Evolutionary conservation across 1,140 invertebrate species (phyloP).

Genomic region (Atta cephalotes): DNA sequence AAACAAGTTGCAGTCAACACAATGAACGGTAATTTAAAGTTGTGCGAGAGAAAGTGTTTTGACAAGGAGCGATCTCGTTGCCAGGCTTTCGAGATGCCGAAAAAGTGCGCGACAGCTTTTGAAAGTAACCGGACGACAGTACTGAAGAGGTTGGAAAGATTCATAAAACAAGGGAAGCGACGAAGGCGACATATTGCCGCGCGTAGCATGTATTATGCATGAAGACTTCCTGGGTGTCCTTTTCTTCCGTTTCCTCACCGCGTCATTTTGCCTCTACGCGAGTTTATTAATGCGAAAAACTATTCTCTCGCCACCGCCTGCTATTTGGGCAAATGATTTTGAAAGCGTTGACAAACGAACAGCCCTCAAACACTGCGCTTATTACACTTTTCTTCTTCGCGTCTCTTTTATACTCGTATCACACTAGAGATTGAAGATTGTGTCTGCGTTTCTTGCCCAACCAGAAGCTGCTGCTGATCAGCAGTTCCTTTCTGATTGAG

Average conservation of each 20-base stretch:
- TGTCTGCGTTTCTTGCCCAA: too few relatives aligned
- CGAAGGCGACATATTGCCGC: conserved; percentile 83
- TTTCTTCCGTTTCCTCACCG: background rate
- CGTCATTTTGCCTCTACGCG: conserved; percentile 54
- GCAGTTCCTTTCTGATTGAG: too few relatives aligned
- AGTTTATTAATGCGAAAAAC: conserved; percentile 84
- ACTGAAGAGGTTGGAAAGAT: conserved; percentile 74
- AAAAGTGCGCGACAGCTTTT: conserved; percentile 57
- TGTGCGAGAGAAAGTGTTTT: conserved; percentile 4
- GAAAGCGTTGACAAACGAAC: conserved; percentile 8
- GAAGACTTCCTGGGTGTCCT: conserved; percentile 68
- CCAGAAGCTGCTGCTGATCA: too few relatives aligned
- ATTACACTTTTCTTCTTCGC: background rate
- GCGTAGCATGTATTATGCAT: conserved; percentile 84
- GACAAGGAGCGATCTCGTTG: conserved; percentile 47
- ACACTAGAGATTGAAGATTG: too few relatives aligned
- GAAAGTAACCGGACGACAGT: conserved; percentile 49
- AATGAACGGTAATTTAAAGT: conserved; percentile 28
- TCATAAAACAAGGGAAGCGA: conserved; percentile 77
- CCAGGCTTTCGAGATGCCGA: conserved; percentile 13
- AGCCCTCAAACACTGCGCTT: background rate
- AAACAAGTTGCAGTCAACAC: conserved; percentile 7
- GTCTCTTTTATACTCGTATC: background rate
- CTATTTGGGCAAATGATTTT: conserved; percentile 2
- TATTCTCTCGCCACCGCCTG: conserved; percentile 56